phyloP scores from a whole-genome alignment of 2,113 vertebrate genomes.

The Lagenorhynchus albirostris region DNA sequence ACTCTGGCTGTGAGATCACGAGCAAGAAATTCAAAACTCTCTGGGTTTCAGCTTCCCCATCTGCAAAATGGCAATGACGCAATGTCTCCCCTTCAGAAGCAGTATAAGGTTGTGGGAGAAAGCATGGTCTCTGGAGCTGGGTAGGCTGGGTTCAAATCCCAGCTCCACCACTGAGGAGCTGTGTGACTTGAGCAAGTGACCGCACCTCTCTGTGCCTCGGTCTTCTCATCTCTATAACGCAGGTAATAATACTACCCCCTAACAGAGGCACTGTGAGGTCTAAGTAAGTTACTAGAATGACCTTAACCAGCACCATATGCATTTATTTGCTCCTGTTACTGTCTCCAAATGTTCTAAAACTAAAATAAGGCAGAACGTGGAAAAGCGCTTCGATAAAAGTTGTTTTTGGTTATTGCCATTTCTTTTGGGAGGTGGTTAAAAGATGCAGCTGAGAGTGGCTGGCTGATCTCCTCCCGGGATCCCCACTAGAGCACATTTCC shows the following conservation, averaged over 20 bases:
- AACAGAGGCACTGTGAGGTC: not conserved
- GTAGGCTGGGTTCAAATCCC: not conserved
- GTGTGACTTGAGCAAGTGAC: not conserved
- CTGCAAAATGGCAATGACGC: not conserved
- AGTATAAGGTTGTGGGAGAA: rapidly evolving
- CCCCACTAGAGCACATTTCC: not conserved
- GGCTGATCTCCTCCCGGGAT: not conserved
- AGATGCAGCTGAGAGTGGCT: not conserved
- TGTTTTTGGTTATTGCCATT: not conserved
- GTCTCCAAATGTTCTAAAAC: not conserved
- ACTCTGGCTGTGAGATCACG: not conserved
- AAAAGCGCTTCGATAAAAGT: not conserved
- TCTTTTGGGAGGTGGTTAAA: not conserved
- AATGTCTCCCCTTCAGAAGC: not conserved
- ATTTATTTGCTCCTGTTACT: not conserved
- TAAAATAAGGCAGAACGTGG: not conserved
- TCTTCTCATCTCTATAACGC: not conserved
- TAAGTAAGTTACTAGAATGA: not conserved
- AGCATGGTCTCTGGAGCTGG: not conserved
- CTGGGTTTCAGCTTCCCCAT: not conserved
- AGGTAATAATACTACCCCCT: too few species aligned
- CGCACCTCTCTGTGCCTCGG: not conserved
- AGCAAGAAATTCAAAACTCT: not conserved
- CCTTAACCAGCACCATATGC: rapidly evolving
- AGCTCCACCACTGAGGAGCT: rapidly evolving